Evolutionary conservation across 2,888 invertebrate genomes (phyloP), one percentile per base, ranked within the genome.

Genomic region (Scaeva pyrastri): DNA sequence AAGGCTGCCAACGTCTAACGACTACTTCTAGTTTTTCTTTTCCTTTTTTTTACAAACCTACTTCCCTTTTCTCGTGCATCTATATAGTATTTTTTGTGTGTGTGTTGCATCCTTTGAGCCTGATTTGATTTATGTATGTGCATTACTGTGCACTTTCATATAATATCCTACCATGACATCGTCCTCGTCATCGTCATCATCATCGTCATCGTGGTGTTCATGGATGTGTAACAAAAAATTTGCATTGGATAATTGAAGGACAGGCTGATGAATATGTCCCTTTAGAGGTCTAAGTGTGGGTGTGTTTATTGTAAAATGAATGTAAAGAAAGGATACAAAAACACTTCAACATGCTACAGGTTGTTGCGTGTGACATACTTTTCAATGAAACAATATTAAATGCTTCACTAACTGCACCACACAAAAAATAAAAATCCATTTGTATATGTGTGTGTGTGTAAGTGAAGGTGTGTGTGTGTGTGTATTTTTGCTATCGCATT

Each of bases 91-190:
- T n/a, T 16, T 12, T 26, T 23, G 39, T 19, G 12, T 56, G 50
- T 10, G 14, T 50, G 19, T 48, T 43, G 71, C 21, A 23, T 68
- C 60, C 79, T 62, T 66, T 71, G 79, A 62, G 56, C 62, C 68
- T 82, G 74, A 86, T 82, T 82, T 81, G 81, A 81, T 81, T 86
- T 86, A 81, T 81, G 76, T 81, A 81, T 77, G 76, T 50, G 81
- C 81, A 73, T 77, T 72, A 76, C 48, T 66, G 56, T 81, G 81
- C 75, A 64, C 60, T 81, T 75, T 72, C 64, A 79, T 71, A 71
- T 71, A 71, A 26, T 36, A 60, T 50, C 19, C 60, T 16, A 66
- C 41, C 55, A 71, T 39, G 50, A 52, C 39, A 52, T 52, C 66
- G 19, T 66, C 41, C 52, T 48, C 41, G 41, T 50, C 68, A 52